A percentile compares a stretch with the other conserved stretches of the same genome.
These are phyloP conservation scores for Schizopygopsis pylzovi DNA, from an alignment of 2,797 vertebrate genomes.

Conservation along the genomic window DNA sequence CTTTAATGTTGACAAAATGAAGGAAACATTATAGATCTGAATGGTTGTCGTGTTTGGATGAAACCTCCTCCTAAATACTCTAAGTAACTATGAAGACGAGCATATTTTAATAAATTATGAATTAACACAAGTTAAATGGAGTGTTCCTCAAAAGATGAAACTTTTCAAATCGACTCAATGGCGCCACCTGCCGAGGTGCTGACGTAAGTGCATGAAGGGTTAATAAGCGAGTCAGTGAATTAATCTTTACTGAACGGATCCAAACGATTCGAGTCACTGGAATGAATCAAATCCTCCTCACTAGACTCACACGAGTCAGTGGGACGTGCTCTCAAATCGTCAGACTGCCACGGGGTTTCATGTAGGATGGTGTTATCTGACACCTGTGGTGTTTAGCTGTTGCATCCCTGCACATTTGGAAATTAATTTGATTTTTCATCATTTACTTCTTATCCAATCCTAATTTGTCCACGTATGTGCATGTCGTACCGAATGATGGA, in stretches of 20 bases:
- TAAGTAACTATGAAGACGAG: not conserved
- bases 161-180: not conserved
- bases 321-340: not conserved
- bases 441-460: not conserved
- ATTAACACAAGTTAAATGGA: not conserved
- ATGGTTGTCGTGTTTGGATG: not conserved
- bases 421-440: not conserved
- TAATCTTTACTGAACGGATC: not conserved
- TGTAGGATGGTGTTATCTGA: not conserved
- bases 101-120: not conserved
- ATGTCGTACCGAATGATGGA: not conserved
- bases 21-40: not conserved
- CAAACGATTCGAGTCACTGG: not conserved
- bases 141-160: not conserved
- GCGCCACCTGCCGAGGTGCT: not conserved
- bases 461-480: not conserved
- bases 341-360: not conserved
- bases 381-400: slow-evolving; percentile 38
- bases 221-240: not conserved
- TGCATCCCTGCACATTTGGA: not conserved
- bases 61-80: not conserved
- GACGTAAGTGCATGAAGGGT: not conserved
- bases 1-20: not conserved
- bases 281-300: not conserved
- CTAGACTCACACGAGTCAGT: not conserved